phyloP scores from a whole-genome alignment of 2,888 invertebrate genomes.

The Drosophila borealis region DNA sequence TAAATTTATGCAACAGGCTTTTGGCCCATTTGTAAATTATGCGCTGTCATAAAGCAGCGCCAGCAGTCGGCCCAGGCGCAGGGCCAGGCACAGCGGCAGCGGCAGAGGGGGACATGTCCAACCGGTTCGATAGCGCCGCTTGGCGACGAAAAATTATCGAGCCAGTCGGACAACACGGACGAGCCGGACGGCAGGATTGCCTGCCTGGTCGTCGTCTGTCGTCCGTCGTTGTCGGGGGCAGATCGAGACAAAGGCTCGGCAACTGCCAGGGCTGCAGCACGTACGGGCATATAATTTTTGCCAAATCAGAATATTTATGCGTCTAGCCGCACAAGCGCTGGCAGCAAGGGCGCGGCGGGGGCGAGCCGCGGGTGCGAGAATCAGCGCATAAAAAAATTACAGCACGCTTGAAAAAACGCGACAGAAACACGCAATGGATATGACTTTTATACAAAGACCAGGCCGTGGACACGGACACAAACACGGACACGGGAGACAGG shows the following conservation, averaged over 20 bases:
- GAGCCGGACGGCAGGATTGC: background rate
- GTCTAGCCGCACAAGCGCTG: conserved; percentile 70
- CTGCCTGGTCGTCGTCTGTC: conserved; percentile 3
- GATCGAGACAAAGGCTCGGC: conserved; percentile 13
- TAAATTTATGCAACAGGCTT: conserved; percentile 78
- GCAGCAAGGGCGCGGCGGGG: background rate
- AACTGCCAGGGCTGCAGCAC: conserved; percentile 55
- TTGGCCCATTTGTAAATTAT: conserved; percentile 79
- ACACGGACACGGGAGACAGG: conserved; percentile 18
- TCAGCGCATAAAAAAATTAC: conserved; percentile 73
- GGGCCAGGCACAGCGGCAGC: background rate
- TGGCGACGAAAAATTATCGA: conserved; percentile 65
- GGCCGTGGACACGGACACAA: conserved; percentile 25
- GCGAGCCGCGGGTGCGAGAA: conserved; percentile 33
- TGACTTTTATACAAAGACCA: conserved; percentile 74
- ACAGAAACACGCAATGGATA: conserved; percentile 80
- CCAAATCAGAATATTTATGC: conserved; percentile 82
- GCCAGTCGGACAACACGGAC: conserved; percentile 27
- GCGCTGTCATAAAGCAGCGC: conserved; percentile 76
- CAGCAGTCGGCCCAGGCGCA: conserved; percentile 2
- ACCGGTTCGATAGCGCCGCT: conserved; percentile 50
- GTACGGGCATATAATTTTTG: conserved; percentile 80
- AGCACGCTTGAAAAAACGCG: conserved; percentile 77
- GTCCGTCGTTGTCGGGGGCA: background rate
- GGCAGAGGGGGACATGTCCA: conserved; percentile 26